phyloP scores from a whole-genome alignment of 2,888 invertebrate genomes.

The Anoplius nigerrimus region DNA sequence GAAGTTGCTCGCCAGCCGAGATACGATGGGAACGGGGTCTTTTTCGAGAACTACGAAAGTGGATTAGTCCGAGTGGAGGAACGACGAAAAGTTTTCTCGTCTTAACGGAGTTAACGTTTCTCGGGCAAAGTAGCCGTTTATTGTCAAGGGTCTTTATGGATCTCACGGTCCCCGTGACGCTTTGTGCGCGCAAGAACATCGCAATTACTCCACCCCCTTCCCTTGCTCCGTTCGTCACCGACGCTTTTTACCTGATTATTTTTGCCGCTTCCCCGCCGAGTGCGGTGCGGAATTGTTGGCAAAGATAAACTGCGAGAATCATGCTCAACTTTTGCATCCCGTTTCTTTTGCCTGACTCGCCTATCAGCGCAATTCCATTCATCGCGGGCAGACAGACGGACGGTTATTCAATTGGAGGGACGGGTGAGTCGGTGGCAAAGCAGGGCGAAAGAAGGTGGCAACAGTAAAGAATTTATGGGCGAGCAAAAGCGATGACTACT shows the following conservation, averaged over 20 bases:
- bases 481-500: conserved; percentile 5
- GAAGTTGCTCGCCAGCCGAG: background rate
- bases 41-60: conserved; percentile 16
- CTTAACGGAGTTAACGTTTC: conserved; percentile 14
- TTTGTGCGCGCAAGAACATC: background rate
- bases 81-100: conserved; percentile 16
- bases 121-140: conserved; percentile 16
- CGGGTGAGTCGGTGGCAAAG: too few relatives aligned
- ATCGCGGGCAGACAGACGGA: too few relatives aligned
- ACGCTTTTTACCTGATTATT: too few relatives aligned
- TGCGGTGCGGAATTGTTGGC: too few relatives aligned
- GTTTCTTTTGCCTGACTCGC: too few relatives aligned
- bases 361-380: too few relatives aligned
- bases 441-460: too few relatives aligned
- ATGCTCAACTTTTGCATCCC: too few relatives aligned
- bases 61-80: conserved; percentile 15
- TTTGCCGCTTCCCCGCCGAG: too few relatives aligned
- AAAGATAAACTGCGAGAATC: too few relatives aligned
- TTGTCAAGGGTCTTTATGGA: conserved; percentile 12
- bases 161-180: background rate
- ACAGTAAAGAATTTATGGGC: too few relatives aligned
- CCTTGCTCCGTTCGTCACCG: background rate
- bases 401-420: too few relatives aligned
- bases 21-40: background rate
- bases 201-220: background rate